Evolutionary conservation across 2,888 invertebrate species (phyloP), one percentile per base, ranked within the genome.

Genomic region (Theretra japonica): DNA sequence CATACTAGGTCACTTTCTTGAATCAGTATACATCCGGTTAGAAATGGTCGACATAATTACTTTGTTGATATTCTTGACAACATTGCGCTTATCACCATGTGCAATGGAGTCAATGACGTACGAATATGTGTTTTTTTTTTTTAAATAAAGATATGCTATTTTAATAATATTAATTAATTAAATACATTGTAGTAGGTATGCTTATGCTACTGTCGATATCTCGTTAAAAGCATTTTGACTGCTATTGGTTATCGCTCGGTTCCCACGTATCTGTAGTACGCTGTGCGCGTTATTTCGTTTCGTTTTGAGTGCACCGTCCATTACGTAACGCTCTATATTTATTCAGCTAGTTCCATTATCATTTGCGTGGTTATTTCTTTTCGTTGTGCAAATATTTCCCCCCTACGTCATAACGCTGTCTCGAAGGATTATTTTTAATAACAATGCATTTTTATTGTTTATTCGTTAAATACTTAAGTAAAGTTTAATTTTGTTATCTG

Each of bases 361-460:
- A 48, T 21, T 19, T 41, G 21, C 41, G 62, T 48, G 65, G 23
- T 41, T 65, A 41, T 59, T 41, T 62, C 19, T 33, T 62, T 65
- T 48, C 41, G 65, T 48, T 65, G 41, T 23, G 23, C 65, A 65
- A 65, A 65, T 62, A 41, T 62, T 62, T 62, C 33, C 28, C 41
- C 41, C 7, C 70, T 48, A 48, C 60, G 50, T 73, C 75, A 77
- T 75, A 48, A 69, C 65, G 41, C 23, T 23, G 65, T 48, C 65
- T 65, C 6, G 5, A 8, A 23, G 48, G 65, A 65, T 48, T 48
- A 65, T 21, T 65, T 65, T 65, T 65, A 21, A 21, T 65, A 41
- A 41, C 21, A 33, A 65, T 65, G 48, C n/a, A 5, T 4, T 60
- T 23, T 65, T 48, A 4, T 41, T 65, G 23, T 65, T 48, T 65